A percentile compares a stretch with the other conserved stretches of the same genome.
phyloP scores from a whole-genome alignment of 2,113 vertebrate species.

The Scophthalmus maximus region DNA sequence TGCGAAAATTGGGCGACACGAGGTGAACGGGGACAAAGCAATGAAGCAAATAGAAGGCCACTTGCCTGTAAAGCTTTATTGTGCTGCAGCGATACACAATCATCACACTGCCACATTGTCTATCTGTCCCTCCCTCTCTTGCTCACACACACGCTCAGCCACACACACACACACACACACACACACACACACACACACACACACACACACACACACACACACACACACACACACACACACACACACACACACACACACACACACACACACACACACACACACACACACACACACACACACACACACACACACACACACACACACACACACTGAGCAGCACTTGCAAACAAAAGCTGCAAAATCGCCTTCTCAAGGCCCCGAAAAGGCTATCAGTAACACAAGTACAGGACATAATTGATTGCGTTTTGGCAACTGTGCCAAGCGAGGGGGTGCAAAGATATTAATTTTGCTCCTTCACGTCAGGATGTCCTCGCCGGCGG shows the following conservation, averaged over 20 bases:
- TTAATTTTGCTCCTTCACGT: constrained; percentile 55
- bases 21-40: constrained; percentile 56
- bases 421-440: constrained; percentile 30
- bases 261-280: constrained; percentile 3
- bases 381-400: constrained; percentile 16
- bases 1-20: constrained; percentile 52
- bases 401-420: constrained; percentile 35
- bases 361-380: constrained; percentile 47
- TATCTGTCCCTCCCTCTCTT: constrained; percentile 23
- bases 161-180: not conserved
- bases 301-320: not conserved
- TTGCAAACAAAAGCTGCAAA: constrained; percentile 58
- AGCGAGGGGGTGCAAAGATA: constrained; percentile 28
- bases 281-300: constrained; percentile 6
- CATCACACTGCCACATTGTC: constrained; percentile 38
- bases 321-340: constrained; percentile 1
- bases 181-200: constrained; percentile 14
- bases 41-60: constrained; percentile 46
- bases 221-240: constrained; percentile 6
- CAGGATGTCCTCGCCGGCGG: constrained; percentile 37
- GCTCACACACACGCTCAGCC: constrained; percentile 9
- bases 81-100: constrained; percentile 54
- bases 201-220: not conserved
- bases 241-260: constrained; percentile 3
- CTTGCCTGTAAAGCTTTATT: constrained; percentile 58